Base-by-base conservation (phyloP, 35 echinoderm and acorn worm species). In the Strongylocentrotus purpuratus region DNA sequence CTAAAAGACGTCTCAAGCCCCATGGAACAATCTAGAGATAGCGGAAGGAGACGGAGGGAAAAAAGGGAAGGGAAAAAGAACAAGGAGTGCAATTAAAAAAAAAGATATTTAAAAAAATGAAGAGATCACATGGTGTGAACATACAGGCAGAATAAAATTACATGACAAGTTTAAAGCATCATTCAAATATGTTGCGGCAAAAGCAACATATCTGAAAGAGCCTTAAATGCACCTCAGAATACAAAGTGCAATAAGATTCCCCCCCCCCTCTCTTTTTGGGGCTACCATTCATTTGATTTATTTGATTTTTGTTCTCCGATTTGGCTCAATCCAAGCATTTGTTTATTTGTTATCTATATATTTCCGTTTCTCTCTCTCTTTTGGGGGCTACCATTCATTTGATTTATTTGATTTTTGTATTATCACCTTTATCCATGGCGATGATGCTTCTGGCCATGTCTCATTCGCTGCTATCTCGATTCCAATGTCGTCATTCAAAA, bases 1-100 rank as follows among this genome's bases (percentile, higher is more conserved):
- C 94, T 20, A 99, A 47, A 48, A 96, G 85, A 46, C 93, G 96
- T 9, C 98, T 61, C 31, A 99, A 92, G 2, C 98, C 98, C 98
- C 98, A 99, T 7, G 98, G 98, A n/a, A 97, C 98, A 12, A 93
- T 31, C 91, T 93, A n/a, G 46, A 78, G 13, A 50, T 50, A 50
- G 48, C 1, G 6, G 61, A 70, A 28, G 33, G 10, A 11, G 33
- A 13, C 32, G 31, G 45, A 88, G 2, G 31, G 9, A 88, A 35
- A 13, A 35, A 4, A 45, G 87, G 87, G 7, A 78, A 28, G 1
- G 20, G 28, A 78, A 28, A n/a, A 22, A 78, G 7, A 15, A 22
- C 15, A 7, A 15, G 20, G 65, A 78, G 5, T 4, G 20, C 20
- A 5, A 78, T 5, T 0, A 78, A 28, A 78, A 78, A 4, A 7